Conservation (phyloP, 1,140 invertebrate species). For the Orussus abietinus region DNA sequence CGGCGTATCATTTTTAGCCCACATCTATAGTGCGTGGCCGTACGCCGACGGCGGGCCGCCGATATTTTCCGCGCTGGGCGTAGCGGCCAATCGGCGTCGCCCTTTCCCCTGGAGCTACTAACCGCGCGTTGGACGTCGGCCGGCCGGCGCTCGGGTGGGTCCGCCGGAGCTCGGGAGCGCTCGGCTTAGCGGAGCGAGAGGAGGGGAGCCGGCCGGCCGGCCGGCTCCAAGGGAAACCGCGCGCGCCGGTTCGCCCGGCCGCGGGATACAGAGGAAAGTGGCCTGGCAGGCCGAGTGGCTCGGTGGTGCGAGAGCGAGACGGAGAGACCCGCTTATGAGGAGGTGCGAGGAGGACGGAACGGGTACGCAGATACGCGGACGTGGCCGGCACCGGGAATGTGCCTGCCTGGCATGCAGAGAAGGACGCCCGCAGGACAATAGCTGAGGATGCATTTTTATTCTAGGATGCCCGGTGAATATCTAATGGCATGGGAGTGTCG, state of each 20-base stretch:
- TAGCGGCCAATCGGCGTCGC: constrained; percentile 12
- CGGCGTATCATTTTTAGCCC: constrained; percentile 40
- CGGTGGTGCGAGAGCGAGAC: constrained; percentile 7
- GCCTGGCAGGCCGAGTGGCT: constrained; percentile 4
- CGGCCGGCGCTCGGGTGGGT: constrained; percentile 3
- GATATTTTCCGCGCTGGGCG: constrained; percentile 13
- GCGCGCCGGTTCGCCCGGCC: no score
- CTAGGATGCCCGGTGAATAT: constrained; percentile 27
- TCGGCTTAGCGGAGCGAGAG: constrained; percentile 5
- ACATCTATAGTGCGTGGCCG: constrained; percentile 20
- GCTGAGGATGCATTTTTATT: constrained; percentile 36
- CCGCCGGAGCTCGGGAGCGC: constrained; percentile 3
- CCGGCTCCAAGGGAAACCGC: no score
- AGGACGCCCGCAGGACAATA: constrained; percentile 26
- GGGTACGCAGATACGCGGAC: background rate
- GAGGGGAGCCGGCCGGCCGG: no score
- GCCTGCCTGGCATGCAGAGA: constrained; percentile 19
- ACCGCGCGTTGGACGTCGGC: constrained; percentile 24
- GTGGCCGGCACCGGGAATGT: constrained; percentile 16
- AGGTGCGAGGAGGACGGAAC: constrained; percentile 11
- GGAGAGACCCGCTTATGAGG: background rate
- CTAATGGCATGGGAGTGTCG: constrained; percentile 31
- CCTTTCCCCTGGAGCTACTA: constrained; percentile 27
- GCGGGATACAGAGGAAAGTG: constrained; percentile 8
- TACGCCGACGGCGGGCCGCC: constrained; percentile 7